phyloP scores from a whole-genome alignment of 2,888 invertebrate species.

The Spilosoma lubricipeda region DNA sequence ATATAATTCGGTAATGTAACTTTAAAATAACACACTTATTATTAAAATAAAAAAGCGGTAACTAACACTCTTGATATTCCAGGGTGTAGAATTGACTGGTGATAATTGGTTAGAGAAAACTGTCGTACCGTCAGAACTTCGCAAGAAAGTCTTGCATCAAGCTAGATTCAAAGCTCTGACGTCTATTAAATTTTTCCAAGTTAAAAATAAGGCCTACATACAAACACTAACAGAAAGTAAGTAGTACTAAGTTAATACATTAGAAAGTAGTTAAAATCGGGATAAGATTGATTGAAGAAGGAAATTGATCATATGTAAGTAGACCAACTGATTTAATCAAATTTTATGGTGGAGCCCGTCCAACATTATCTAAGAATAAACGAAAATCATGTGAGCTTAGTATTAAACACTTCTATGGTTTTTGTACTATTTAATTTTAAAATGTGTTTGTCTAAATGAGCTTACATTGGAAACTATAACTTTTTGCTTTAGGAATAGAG shows the following conservation, averaged over 20 bases:
- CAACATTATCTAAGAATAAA: neutral
- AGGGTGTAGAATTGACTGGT: slow-evolving; percentile 81
- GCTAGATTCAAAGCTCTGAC: slow-evolving; percentile 81
- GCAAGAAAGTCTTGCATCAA: slow-evolving; percentile 81
- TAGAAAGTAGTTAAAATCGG: neutral
- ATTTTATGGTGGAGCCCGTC: no score
- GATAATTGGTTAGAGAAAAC: slow-evolving; percentile 80
- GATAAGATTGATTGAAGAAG: neutral
- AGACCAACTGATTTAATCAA: neutral
- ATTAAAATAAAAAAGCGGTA: neutral
- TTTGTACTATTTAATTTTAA: no score
- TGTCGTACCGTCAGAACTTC: slow-evolving; percentile 74
- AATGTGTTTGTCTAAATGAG: neutral
- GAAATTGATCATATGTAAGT: no score
- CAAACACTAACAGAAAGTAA: slow-evolving; percentile 80
- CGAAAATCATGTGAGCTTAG: neutral
- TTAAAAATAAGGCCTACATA: slow-evolving; percentile 82
- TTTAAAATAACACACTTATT: neutral
- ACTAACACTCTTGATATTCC: neutral
- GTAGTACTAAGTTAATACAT: slow-evolving; percentile 22
- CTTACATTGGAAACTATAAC: neutral
- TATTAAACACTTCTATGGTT: no score
- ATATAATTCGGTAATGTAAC: slow-evolving; percentile 76
- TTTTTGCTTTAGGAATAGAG: neutral
- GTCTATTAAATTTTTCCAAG: slow-evolving; percentile 80